Conservation (phyloP, 2,797 vertebrate genomes). For the Tapirus indicus region DNA sequence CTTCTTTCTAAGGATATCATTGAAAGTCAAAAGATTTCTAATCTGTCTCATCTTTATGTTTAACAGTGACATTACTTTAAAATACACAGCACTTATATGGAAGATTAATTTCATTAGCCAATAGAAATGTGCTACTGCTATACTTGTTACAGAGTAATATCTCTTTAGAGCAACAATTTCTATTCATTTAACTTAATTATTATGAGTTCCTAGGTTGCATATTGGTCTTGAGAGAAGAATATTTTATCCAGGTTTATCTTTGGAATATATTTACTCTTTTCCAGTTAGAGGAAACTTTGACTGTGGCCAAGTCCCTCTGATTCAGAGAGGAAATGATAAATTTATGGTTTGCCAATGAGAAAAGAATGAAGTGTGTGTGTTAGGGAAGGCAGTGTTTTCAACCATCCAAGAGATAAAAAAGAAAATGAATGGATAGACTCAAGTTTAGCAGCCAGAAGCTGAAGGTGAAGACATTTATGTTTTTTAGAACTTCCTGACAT, state of each 20-base stretch:
- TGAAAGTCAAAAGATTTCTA: constrained; percentile 3
- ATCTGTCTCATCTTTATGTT: constrained; percentile 5
- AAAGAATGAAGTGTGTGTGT: neutral
- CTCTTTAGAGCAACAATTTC: constrained; percentile 35
- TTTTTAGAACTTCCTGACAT: neutral
- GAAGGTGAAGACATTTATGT: neutral
- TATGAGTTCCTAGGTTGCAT: neutral
- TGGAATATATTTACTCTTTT: neutral
- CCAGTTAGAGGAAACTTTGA: constrained; percentile 6
- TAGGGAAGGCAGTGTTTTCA: neutral
- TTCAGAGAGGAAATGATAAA: neutral
- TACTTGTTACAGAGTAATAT: constrained; percentile 31
- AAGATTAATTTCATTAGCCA: constrained; percentile 50
- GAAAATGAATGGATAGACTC: neutral
- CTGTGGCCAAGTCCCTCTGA: neutral
- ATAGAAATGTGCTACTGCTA: neutral
- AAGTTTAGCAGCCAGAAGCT: neutral
- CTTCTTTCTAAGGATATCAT: neutral
- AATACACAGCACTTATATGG: neutral
- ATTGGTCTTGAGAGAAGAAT: constrained; percentile 17
- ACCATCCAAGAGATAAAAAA: neutral
- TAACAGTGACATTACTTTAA: constrained; percentile 51
- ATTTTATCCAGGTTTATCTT: constrained; percentile 16
- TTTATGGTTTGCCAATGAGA: neutral
- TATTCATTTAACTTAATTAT: constrained; percentile 52